Percentiles rank a stretch among this genome's conserved stretches.
phyloP scores from a whole-genome alignment of 2,113 vertebrate genomes.

The Mobula hypostoma region DNA sequence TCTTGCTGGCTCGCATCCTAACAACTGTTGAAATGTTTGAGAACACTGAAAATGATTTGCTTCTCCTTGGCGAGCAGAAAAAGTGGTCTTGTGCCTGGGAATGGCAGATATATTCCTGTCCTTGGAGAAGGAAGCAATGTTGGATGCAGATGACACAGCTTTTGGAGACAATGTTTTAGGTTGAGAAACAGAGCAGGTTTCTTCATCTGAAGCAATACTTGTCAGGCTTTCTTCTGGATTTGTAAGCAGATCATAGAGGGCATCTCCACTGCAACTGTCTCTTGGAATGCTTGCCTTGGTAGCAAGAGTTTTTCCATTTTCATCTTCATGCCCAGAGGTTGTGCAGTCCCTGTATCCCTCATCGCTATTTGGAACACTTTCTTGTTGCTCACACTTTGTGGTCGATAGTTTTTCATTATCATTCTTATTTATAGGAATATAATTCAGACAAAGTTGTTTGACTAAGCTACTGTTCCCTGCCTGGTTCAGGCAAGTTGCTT shows the following conservation, averaged over 20 bases:
- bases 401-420: slow-evolving; percentile 63
- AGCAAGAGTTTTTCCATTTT: slow-evolving; percentile 50
- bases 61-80: slow-evolving; percentile 70
- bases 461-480: slow-evolving; percentile 39
- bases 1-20: slow-evolving; percentile 73
- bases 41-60: slow-evolving; percentile 49
- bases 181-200: slow-evolving; percentile 63
- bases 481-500: neutral
- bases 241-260: slow-evolving; percentile 68
- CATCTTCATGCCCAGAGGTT: slow-evolving; percentile 72
- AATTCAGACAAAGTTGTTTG: slow-evolving; percentile 52
- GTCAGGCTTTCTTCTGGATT: slow-evolving; percentile 61
- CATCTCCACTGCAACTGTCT: slow-evolving; percentile 68
- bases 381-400: slow-evolving; percentile 65
- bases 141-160: neutral
- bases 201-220: slow-evolving; percentile 49
- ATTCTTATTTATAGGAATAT: slow-evolving; percentile 55
- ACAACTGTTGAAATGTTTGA: slow-evolving; percentile 63
- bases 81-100: slow-evolving; percentile 75
- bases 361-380: slow-evolving; percentile 69
- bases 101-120: slow-evolving; percentile 88
- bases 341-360: slow-evolving; percentile 94
- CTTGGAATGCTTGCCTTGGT: slow-evolving; percentile 62
- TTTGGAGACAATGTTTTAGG: slow-evolving; percentile 61
- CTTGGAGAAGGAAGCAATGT: slow-evolving; percentile 57